These are phyloP conservation scores for Hipposideros larvatus DNA, from an alignment of 2,797 vertebrate genomes.

Conservation along the genomic window DNA sequence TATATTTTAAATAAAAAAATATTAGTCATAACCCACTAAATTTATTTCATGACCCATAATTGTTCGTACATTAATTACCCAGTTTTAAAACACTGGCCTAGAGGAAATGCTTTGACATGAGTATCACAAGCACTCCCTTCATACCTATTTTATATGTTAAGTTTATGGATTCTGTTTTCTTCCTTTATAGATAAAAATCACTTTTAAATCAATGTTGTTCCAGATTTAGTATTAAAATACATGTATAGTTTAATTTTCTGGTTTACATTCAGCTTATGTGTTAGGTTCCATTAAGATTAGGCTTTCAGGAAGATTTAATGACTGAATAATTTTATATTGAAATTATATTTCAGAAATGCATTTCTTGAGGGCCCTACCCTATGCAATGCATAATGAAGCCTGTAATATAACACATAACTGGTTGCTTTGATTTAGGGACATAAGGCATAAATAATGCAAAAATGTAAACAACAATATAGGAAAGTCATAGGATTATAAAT, in stretches of 20 bases:
- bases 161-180: constrained; percentile 49
- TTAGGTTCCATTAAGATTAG: constrained; percentile 8
- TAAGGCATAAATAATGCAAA: constrained; percentile 3
- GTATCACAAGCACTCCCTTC: not conserved
- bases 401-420: constrained; percentile 6
- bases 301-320: constrained; percentile 59
- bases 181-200: constrained; percentile 46
- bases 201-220: not conserved
- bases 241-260: constrained; percentile 54
- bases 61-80: not conserved
- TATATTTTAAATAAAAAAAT: constrained; percentile 50
- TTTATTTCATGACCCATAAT: constrained; percentile 50
- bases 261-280: constrained; percentile 33
- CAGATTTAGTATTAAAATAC: constrained; percentile 60
- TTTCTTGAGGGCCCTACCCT: not conserved
- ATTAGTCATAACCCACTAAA: not conserved
- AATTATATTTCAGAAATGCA: constrained; percentile 44
- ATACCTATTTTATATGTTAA: constrained; percentile 24
- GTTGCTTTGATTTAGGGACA: constrained; percentile 3
- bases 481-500: constrained; percentile 40
- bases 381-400: not conserved
- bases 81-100: constrained; percentile 45
- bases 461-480: constrained; percentile 17
- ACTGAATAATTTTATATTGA: constrained; percentile 64
- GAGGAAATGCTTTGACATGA: constrained; percentile 39